phyloP scores from a whole-genome alignment of 1,140 invertebrate genomes.

The Saxidomus purpurata region DNA sequence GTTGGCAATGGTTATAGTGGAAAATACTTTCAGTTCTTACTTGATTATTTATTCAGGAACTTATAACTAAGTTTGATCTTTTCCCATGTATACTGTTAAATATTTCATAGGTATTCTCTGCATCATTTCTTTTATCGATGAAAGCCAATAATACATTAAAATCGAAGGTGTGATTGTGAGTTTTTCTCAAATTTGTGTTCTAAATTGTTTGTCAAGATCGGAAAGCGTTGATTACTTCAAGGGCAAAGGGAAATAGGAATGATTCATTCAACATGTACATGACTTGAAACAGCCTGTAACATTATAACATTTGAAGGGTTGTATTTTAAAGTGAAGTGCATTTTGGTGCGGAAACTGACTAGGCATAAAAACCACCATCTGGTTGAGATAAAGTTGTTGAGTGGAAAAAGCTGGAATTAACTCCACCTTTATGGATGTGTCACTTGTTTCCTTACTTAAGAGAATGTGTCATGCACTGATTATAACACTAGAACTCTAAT shows the following conservation, averaged over 20 bases:
- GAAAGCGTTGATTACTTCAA: slow-evolving; percentile 26
- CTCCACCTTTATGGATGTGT: neutral
- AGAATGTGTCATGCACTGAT: slow-evolving; percentile 15
- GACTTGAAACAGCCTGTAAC: neutral
- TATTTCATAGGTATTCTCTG: neutral
- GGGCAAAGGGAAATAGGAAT: neutral
- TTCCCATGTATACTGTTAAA: neutral
- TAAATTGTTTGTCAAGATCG: neutral
- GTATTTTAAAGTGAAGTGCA: neutral
- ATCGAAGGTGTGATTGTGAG: neutral
- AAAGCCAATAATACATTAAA: neutral
- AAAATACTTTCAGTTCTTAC: no score
- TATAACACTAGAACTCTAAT: neutral
- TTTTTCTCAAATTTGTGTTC: neutral
- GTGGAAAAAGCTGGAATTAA: slow-evolving; percentile 6
- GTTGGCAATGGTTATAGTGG: no score
- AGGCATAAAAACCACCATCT: neutral
- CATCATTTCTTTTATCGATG: neutral
- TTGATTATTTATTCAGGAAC: neutral
- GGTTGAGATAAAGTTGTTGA: neutral
- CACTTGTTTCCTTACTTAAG: neutral
- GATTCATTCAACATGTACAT: slow-evolving; percentile 8
- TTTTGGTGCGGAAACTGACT: neutral
- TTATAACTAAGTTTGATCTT: neutral
- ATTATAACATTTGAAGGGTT: neutral